These are phyloP conservation scores for Fissipunctia ypsillon DNA, from an alignment of 2,888 invertebrate genomes.

Conservation along the genomic window DNA sequence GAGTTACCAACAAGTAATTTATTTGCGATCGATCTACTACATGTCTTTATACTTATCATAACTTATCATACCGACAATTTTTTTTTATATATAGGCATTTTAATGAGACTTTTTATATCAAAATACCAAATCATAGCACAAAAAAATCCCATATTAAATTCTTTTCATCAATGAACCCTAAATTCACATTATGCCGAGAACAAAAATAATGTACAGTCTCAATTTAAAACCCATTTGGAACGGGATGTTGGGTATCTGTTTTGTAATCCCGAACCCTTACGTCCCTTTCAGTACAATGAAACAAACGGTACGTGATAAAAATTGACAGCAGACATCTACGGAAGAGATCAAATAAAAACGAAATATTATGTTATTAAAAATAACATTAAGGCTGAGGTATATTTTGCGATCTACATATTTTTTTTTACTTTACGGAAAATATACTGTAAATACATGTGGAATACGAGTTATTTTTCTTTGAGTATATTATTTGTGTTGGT, in stretches of 20 bases:
- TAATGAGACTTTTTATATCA: not conserved
- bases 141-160: conserved; percentile 5
- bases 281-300: conserved; percentile 31
- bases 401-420: not conserved
- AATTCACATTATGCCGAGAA: not conserved
- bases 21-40: too few species aligned
- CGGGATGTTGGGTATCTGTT: conserved; percentile 48
- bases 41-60: not conserved
- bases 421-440: not conserved
- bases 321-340: conserved; percentile 46
- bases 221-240: conserved; percentile 45
- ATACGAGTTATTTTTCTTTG: not conserved
- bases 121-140: not conserved
- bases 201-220: conserved; percentile 44
- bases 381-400: not conserved
- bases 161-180: conserved; percentile 8
- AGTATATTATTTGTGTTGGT: not conserved
- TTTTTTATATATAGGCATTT: too few species aligned
- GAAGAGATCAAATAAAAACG: conserved; percentile 40
- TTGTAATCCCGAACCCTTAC: conserved; percentile 36
- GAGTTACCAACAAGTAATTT: not conserved
- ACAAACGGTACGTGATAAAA: conserved; percentile 57
- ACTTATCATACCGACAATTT: too few species aligned
- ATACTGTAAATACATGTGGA: not conserved
- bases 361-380: conserved; percentile 31